These are phyloP conservation scores for Trilocha varians DNA, from an alignment of 2,888 invertebrate genomes.

Conservation along the genomic window DNA sequence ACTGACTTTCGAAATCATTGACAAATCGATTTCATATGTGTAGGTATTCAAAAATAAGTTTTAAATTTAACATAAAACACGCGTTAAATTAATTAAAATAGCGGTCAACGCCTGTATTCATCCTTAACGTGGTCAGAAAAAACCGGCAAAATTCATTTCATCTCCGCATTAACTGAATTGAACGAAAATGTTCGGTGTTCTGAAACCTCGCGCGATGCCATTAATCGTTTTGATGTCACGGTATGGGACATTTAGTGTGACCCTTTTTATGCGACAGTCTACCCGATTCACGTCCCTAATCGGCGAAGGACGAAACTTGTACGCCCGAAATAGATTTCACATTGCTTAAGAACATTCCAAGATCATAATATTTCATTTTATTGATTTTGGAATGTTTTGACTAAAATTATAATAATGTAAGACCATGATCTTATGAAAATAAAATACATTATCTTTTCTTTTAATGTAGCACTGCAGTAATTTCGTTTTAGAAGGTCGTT, in stretches of 20 bases:
- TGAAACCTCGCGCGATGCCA: conserved; percentile 51
- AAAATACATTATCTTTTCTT: no score
- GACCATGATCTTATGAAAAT: no score
- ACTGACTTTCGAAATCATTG: no score
- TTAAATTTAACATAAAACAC: not conserved
- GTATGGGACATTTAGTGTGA: conserved; percentile 72
- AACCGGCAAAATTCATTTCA: conserved; percentile 45
- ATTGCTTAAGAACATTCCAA: conserved; percentile 10
- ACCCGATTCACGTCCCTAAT: conserved; percentile 55
- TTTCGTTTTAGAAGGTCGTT: no score
- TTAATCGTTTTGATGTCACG: conserved; percentile 71
- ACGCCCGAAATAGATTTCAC: conserved; percentile 41
- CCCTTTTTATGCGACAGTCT: conserved; percentile 62
- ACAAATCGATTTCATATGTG: no score
- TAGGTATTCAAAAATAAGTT: not conserved
- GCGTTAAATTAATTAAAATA: not conserved
- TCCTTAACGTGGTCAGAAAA: conserved; percentile 13
- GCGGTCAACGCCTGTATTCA: not conserved
- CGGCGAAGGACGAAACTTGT: conserved; percentile 43
- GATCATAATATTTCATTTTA: no score
- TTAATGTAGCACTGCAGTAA: no score
- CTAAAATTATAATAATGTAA: no score
- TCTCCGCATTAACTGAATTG: conserved; percentile 53
- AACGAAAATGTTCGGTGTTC: conserved; percentile 58
- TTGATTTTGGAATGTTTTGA: no score